These are phyloP conservation scores for Drosophila atripex DNA, from an alignment of 2,888 invertebrate species.

Conservation along the genomic window DNA sequence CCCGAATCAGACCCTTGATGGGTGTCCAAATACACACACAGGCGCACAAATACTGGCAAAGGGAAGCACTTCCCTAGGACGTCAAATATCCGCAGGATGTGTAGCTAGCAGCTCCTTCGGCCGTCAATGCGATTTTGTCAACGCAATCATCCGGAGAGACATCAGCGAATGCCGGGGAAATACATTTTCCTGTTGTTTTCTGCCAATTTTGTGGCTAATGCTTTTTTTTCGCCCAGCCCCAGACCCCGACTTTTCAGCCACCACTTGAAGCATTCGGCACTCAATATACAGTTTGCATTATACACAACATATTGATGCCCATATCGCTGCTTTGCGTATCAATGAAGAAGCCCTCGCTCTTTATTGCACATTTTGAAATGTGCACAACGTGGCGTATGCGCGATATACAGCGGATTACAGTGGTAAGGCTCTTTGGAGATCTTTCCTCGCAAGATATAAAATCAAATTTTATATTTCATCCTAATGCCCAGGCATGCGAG, in stretches of 20 bases:
- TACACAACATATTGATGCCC: conserved; percentile 38
- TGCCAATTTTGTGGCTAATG: conserved; percentile 43
- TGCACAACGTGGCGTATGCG: conserved; percentile 48
- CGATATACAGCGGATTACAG: conserved; percentile 34
- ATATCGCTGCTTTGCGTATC: conserved; percentile 71
- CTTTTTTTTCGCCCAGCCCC: not conserved
- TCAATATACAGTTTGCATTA: conserved; percentile 44
- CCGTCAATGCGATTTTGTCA: conserved; percentile 71
- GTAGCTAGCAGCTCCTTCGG: conserved; percentile 27
- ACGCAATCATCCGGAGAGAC: conserved; percentile 58
- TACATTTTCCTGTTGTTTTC: conserved; percentile 34
- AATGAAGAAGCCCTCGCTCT: conserved; percentile 62
- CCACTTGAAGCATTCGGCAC: conserved; percentile 30
- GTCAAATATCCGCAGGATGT: conserved; percentile 73
- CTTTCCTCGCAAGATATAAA: conserved; percentile 11
- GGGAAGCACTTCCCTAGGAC: conserved; percentile 27
- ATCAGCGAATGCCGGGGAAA: conserved; percentile 30
- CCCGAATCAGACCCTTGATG: conserved; percentile 34
- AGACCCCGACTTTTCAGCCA: not conserved
- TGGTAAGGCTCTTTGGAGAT: conserved; percentile 11
- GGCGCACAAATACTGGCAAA: not conserved
- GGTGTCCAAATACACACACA: conserved; percentile 31
- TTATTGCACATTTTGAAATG: conserved; percentile 70
- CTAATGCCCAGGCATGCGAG: not conserved
- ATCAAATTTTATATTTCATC: conserved; percentile 9